Conservation (phyloP, 2,113 vertebrate genomes). For the Xiphias gladius region DNA sequence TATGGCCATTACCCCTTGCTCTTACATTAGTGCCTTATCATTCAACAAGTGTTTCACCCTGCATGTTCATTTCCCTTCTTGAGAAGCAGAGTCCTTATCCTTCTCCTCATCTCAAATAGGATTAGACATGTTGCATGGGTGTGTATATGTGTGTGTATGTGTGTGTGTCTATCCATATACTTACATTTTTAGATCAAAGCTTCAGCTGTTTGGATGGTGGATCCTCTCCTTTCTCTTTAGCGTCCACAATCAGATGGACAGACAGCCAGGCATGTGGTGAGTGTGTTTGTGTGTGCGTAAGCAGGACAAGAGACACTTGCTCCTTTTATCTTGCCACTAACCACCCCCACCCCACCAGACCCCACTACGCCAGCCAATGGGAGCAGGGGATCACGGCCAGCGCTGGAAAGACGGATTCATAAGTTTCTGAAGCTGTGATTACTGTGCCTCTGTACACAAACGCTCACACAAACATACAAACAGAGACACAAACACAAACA, state of each 20-base stretch:
- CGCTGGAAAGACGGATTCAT: conserved; percentile 65
- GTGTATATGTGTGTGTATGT: conserved; percentile 17
- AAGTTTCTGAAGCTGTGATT: conserved; percentile 34
- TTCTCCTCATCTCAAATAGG: conserved; percentile 71
- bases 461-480: background rate
- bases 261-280: conserved; percentile 42
- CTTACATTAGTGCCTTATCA: background rate
- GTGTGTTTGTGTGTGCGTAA: conserved; percentile 35
- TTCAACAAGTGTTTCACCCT: conserved; percentile 76
- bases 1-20: conserved; percentile 58
- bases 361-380: conserved; percentile 79
- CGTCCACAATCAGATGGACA: conserved; percentile 16
- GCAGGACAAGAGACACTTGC: conserved; percentile 69
- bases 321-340: conserved; percentile 81
- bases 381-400: conserved; percentile 48
- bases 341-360: conserved; percentile 55
- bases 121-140: conserved; percentile 66
- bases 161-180: conserved; percentile 50
- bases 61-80: conserved; percentile 29
- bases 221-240: conserved; percentile 42
- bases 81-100: conserved; percentile 51
- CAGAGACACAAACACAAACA: background rate
- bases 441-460: background rate
- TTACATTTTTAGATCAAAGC: conserved; percentile 68
- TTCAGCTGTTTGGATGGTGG: conserved; percentile 40